phyloP scores from a whole-genome alignment of 1,140 invertebrate genomes.

The Asbolus verrucosus region DNA sequence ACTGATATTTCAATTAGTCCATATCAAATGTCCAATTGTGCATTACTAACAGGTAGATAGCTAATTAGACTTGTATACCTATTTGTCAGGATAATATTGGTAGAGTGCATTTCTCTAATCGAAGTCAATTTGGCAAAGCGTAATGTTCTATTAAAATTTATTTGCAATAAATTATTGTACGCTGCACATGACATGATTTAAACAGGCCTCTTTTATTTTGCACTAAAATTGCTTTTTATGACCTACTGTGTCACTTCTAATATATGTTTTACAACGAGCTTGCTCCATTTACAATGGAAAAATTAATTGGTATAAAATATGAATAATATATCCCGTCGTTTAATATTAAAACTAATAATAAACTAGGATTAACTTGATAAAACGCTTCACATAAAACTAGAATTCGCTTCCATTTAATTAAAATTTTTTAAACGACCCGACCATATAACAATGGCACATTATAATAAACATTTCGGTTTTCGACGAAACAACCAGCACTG shows the following conservation, averaged over 20 bases:
- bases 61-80: constrained; percentile 31
- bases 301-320: constrained; percentile 35
- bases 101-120: constrained; percentile 26
- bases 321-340: constrained; percentile 21
- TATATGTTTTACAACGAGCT: constrained; percentile 41
- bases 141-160: constrained; percentile 43
- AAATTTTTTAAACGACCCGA: background rate
- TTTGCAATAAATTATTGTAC: constrained; percentile 42
- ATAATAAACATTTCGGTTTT: background rate
- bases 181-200: constrained; percentile 34
- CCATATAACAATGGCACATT: background rate
- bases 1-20: constrained; percentile 1
- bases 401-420: constrained; percentile 17
- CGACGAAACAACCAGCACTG: too few species aligned
- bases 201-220: constrained; percentile 36
- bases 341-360: constrained; percentile 40
- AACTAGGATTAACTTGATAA: constrained; percentile 30
- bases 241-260: constrained; percentile 34
- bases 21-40: constrained; percentile 16
- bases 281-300: constrained; percentile 34
- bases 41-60: constrained; percentile 17
- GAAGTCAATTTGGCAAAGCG: constrained; percentile 43
- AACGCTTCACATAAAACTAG: background rate
- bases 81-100: constrained; percentile 27
- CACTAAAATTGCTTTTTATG: constrained; percentile 38